Evolutionary conservation across 1,140 invertebrate genomes (phyloP), one percentile per base, ranked within the genome.

Genomic region (Sitobion miscanthi): DNA sequence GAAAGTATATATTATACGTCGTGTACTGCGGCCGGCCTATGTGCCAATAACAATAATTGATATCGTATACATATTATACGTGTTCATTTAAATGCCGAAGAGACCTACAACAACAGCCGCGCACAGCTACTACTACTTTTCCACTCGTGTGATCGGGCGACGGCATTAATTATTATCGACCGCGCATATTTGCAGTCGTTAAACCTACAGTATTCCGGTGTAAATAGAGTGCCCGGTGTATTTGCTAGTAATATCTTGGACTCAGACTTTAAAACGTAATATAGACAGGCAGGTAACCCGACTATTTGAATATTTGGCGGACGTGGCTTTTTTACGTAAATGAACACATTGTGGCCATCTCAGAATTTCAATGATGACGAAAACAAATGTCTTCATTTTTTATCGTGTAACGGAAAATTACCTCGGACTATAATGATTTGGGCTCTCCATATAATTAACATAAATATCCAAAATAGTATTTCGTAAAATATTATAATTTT

Each of bases 21-120:
- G 45, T 42, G 4, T 25, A 42, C n/a, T 1, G 2, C 25, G 30
- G 14, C 17, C 7, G 17, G 45, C 17, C 30, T 49, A 49, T 87
- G n/a, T 35, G 86, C 86, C 86, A 49, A 87, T 49, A 87, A 49
- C 30, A 69, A 91, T 91, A 91, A 91, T 91, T 91, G 57, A 91
- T 77, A 91, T 91, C 23, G 52, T 69, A 30, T 62, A 30, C 23
- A 38, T 38, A 8, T 82, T 35, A 9, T 91, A 91, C 90, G 47
- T 91, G 77, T 91, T 83, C 69, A 38, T 83, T 91, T 83, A 82
- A 91, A 91, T 91, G 6, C 30, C 35, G 35, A 77, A 83, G 6
- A 83, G 35, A 83, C 7, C 77, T 23, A 83, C 77, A 35, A 82
- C 20, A 20, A 2, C 14, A 77, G 62, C n/a, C n/a, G n/a, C 11